Percentiles rank a stretch among this genome's conserved stretches.
Conservation (phyloP, 2,113 vertebrate genomes). For the Cisticola juncidis region DNA sequence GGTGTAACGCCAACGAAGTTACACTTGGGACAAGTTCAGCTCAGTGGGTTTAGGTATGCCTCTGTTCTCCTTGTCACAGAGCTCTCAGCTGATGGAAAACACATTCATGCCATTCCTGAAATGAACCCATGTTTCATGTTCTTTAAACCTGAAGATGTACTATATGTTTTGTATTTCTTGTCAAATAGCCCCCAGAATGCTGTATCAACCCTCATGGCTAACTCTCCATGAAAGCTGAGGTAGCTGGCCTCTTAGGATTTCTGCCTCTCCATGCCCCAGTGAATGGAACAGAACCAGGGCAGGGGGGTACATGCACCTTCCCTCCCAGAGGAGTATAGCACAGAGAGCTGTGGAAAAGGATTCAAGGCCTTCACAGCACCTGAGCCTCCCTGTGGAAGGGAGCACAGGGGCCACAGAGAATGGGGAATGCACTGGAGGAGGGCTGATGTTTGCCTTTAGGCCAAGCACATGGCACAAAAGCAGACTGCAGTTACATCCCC, state of each 20-base stretch:
- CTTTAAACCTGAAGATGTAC: background rate
- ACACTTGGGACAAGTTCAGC: background rate
- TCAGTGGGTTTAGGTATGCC: background rate
- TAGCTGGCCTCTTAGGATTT: background rate
- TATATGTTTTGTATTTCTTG: background rate
- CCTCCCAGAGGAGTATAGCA: background rate
- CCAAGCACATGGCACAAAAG: background rate
- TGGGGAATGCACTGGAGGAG: background rate
- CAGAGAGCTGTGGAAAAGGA: background rate
- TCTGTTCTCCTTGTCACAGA: background rate
- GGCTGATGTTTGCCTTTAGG: background rate
- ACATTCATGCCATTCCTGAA: background rate
- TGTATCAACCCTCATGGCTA: background rate
- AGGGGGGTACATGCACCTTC: background rate
- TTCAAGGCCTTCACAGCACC: background rate
- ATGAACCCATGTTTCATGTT: background rate
- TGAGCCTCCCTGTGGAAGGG: background rate
- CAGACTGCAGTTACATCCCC: background rate
- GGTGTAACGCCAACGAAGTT: background rate
- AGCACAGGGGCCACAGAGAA: background rate
- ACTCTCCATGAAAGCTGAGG: background rate
- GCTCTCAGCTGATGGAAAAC: background rate
- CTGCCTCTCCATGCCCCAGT: background rate
- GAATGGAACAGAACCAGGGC: background rate
- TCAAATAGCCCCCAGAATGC: background rate